Evolutionary conservation across 2,888 invertebrate species (phyloP).

Genomic region (Lasioglossum morio): DNA sequence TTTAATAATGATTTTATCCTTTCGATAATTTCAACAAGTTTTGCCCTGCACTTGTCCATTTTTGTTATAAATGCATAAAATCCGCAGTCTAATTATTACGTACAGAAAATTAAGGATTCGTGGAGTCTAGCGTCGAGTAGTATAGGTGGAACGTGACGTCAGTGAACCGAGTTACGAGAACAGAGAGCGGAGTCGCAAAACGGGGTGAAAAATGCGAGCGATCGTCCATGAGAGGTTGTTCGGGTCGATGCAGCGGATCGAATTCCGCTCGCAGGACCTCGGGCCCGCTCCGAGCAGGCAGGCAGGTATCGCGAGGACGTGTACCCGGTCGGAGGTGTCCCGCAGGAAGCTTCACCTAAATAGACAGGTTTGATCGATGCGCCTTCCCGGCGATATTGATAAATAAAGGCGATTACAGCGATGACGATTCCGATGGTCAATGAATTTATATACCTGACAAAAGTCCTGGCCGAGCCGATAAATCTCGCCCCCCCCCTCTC

Average conservation of each 20-base stretch:
- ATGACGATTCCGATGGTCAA: conserved; percentile 75
- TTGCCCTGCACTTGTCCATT: too few relatives aligned
- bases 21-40: too few relatives aligned
- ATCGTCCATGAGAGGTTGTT: neutral
- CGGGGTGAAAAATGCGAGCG: conserved; percentile 9
- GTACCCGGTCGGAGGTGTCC: conserved; percentile 31
- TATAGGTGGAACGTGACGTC: neutral
- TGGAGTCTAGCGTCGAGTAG: neutral
- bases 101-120: neutral
- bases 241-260: neutral
- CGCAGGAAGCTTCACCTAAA: conserved; percentile 66
- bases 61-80: neutral
- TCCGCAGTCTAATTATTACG: neutral
- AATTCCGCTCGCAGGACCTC: conserved; percentile 16
- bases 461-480: conserved; percentile 65
- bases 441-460: conserved; percentile 76
- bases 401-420: conserved; percentile 76
- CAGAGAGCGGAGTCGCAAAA: neutral
- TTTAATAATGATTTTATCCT: too few relatives aligned
- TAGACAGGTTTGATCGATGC: conserved; percentile 72
- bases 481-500: conserved; percentile 57
- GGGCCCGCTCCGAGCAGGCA: neutral
- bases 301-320: conserved; percentile 22
- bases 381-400: conserved; percentile 72
- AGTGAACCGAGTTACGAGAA: conserved; percentile 11